Base-by-base conservation (phyloP, 1,140 invertebrate genomes). In the Pseudobourletiella spinata region DNA sequence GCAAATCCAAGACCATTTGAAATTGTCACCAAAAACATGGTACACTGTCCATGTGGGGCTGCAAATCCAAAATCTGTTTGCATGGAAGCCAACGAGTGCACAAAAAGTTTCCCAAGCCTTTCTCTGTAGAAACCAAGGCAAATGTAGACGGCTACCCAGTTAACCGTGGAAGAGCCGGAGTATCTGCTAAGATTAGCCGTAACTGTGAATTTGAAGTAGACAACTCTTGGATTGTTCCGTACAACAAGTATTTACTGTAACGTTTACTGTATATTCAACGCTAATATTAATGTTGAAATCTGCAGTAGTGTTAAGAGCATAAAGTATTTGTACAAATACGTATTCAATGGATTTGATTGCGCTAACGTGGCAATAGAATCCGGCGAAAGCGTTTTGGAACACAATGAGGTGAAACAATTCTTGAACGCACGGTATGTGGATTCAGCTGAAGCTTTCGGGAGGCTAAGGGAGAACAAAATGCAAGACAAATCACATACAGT, bases 201-300 rank as follows among this genome's bases (percentile, higher is more conserved):
- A 3, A 2, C 3, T 25, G 16, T 18, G 24, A 22, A 28, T 8
- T 28, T 3, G 2, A 25, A 22, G 29, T 2, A 2, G 75, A 79
- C 68, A 80, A 80, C 64, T 54, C 71, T 30, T 80, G 75, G 76
- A 67, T 81, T 57, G 78, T 80, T 43, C 79, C 78, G 57, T 80
- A 81, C 73, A 78, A 74, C 62, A 75, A 76, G 16, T 59, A 78
- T 8, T 71, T 82, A 14, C 74, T 67, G 11, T 74, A 76, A 71
- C 32, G 44, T 26, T 32, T 58, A 6, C 35, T 42, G 1, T n/a
- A 78, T 67, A 48, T 81, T 73, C 64, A 73, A 80, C 59, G 71
- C 74, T 29, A 78, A 79, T 64, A 74, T 76, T 43, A 80, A 80
- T 67, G 76, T 79, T 20, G 76, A 80, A 70, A 74, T 70, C 61